Base-by-base conservation (phyloP, 2,888 invertebrate species). In the Platycheirus rosarum region DNA sequence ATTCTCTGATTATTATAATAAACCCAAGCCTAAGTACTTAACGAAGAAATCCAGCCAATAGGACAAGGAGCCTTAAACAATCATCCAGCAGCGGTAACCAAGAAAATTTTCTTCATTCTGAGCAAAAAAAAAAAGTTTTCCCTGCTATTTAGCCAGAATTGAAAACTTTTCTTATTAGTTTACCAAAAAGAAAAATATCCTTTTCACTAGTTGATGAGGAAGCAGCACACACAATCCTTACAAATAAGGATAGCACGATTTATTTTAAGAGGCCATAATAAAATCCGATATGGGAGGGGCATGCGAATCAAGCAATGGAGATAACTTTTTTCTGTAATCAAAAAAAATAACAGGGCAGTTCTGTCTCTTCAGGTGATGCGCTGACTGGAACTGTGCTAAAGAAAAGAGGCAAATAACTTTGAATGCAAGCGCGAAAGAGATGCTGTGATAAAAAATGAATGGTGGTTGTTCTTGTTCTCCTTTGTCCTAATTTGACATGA, bases 351-450 rank as follows among this genome's bases (percentile, higher is more conserved):
- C 42, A 76, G 68, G 77, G 82, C 71, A 71, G 76, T 76, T 77
- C 82, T 73, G 71, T 77, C 82, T 82, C 82, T 82, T 82, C 82
- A 82, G 82, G 82, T 82, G 82, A 77, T 82, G 77, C 77, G 62
- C 71, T 40, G 44, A 44, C 37, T 49, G 16, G 11, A 32, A 8
- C 26, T 32, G n/a, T 14, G 62, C 46, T 18, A 20, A 26, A 20
- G 68, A 82, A 65, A 62, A 44, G 57, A 65, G 14, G 37, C 29
- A 46, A 71, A 44, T 32, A 60, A 37, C 26, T 18, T 42, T 18
- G 44, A 46, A 20, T 35, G 2, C 37, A 16, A 11, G 69, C 35
- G 49, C 16, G 53, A 71, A 14, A 63, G 82, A 63, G 77, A 76
- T 40, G 55, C 29, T 9, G 23, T 2, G 16, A 40, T 16, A 37